A percentile compares a stretch with the other conserved stretches of the same genome.
phyloP scores from a whole-genome alignment of 2,797 vertebrate genomes.

The Coilia nasus region DNA sequence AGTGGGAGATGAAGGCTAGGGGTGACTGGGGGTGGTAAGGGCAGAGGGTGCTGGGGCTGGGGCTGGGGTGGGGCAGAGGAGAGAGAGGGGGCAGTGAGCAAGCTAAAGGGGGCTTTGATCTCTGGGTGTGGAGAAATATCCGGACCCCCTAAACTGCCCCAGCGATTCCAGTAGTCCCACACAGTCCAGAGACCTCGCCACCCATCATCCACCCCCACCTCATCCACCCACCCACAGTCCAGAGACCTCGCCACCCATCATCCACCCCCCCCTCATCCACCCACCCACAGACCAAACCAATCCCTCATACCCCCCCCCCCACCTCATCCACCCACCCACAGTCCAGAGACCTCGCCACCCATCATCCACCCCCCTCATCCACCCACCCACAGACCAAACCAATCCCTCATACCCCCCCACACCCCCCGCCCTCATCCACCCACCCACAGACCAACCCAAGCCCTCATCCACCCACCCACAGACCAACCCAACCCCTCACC shows the following conservation, averaged over 20 bases:
- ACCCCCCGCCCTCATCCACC: constrained; percentile 44
- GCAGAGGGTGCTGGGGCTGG: not conserved
- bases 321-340: constrained; percentile 50
- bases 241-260: constrained; percentile 60
- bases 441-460: constrained; percentile 26
- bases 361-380: constrained; percentile 55
- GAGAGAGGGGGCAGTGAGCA: constrained; percentile 55
- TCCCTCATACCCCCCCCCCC: not conserved
- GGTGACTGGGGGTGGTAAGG: not conserved
- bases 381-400: no score
- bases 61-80: not conserved
- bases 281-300: no score
- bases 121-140: constrained; percentile 75
- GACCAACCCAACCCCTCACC: not conserved
- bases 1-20: not conserved
- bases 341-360: constrained; percentile 57
- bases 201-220: constrained; percentile 47
- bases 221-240: constrained; percentile 55
- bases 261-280: constrained; percentile 51
- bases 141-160: constrained; percentile 56
- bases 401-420: no score
- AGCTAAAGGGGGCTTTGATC: constrained; percentile 71
- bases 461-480: constrained; percentile 51
- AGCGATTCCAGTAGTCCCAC: constrained; percentile 66
- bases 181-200: constrained; percentile 56